phyloP scores from a whole-genome alignment of 2,113 vertebrate species.

The Chaetodon auriga region DNA sequence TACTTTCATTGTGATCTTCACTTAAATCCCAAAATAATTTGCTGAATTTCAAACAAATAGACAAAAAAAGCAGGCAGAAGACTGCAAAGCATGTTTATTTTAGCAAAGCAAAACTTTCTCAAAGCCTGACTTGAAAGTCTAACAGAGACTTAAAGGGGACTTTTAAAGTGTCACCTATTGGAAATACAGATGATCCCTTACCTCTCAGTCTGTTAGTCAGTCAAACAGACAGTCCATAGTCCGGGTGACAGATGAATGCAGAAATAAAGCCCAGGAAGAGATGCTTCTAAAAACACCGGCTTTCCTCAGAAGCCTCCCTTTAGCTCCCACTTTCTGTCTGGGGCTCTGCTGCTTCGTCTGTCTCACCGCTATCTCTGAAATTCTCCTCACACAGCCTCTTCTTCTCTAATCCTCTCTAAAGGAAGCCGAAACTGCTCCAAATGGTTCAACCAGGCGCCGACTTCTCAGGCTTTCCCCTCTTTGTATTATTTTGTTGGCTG shows the following conservation, averaged over 20 bases:
- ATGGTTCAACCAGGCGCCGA: slow-evolving; percentile 73
- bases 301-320: slow-evolving; percentile 69
- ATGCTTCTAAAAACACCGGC: slow-evolving; percentile 59
- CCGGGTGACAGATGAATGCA: slow-evolving; percentile 67
- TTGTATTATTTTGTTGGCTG: slow-evolving; percentile 80
- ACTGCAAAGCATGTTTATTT: slow-evolving; percentile 29
- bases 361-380: slow-evolving; percentile 76
- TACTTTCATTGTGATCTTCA: background rate
- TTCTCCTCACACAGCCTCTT: slow-evolving; percentile 75
- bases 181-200: slow-evolving; percentile 66
- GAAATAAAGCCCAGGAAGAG: slow-evolving; percentile 56
- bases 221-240: slow-evolving; percentile 61
- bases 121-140: slow-evolving; percentile 29
- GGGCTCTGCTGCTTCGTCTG: slow-evolving; percentile 65
- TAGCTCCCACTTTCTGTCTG: slow-evolving; percentile 66
- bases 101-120: slow-evolving; percentile 27
- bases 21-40: slow-evolving; percentile 1
- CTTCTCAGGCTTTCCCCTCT: slow-evolving; percentile 76
- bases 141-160: slow-evolving; percentile 30
- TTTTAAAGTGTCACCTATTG: slow-evolving; percentile 47
- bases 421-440: slow-evolving; percentile 76
- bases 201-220: slow-evolving; percentile 67
- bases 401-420: slow-evolving; percentile 77
- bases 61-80: background rate
- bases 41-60: slow-evolving; percentile 7